Conservation (phyloP, 2,797 vertebrate species). For the Gila robusta region DNA sequence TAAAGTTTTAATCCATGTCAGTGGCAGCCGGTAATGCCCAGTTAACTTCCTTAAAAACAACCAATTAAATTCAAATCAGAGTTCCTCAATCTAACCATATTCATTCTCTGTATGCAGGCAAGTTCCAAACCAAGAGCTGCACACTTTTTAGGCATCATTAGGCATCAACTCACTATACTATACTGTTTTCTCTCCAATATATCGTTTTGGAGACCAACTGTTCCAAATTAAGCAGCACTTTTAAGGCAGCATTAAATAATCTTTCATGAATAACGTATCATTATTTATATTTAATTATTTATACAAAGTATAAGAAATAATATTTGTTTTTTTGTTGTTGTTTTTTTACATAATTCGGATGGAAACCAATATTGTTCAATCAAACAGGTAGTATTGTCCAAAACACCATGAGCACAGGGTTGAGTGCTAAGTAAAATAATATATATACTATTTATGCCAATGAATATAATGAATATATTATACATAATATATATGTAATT, state of each 20-base stretch:
- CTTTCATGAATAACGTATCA: no score
- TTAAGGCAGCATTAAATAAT: neutral
- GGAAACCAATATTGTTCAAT: no score
- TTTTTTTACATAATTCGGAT: no score
- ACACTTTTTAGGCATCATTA: neutral
- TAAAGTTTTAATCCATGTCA: conserved; percentile 16
- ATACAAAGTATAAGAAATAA: no score
- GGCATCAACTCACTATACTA: no score
- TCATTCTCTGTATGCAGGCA: neutral
- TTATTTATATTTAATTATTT: no score
- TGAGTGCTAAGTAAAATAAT: neutral
- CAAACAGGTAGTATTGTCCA: neutral
- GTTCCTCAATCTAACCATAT: neutral
- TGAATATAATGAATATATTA: no score
- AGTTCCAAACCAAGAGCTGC: no score
- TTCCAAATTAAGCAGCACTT: neutral
- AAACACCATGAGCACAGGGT: neutral
- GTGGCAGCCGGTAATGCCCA: neutral
- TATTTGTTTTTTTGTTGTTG: no score
- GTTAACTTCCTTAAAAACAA: conserved; percentile 23
- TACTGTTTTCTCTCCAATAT: no score
- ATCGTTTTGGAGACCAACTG: neutral
- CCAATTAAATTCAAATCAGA: conserved; percentile 2
- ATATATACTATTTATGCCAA: no score
- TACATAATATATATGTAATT: no score